These are phyloP conservation scores for pig (Sus scrofa) DNA, from an alignment of 2,113 vertebrate genomes.

Conservation along the genomic window T2T-Sscrofa CM000825.6:59223501-59224000, in stretches of 20 bases:
- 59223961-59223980: conserved; percentile 46
- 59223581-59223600: background rate
- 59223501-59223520: background rate
- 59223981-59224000: background rate
- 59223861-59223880: background rate
- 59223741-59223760: rapidly evolving
- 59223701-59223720: background rate
- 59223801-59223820: background rate
- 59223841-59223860: background rate
- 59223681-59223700: background rate
- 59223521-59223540: too few relatives aligned
- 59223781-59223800: background rate
- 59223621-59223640: rapidly evolving
- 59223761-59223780: background rate
- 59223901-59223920: background rate
- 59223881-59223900: conserved; percentile 14
- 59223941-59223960: background rate
- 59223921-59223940: rapidly evolving
- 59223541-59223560: background rate
- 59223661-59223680: background rate
- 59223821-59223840: background rate
- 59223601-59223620: background rate
- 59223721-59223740: background rate
- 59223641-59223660: background rate
- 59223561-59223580: background rate